Evolutionary conservation across 2,797 vertebrate species (phyloP).

Genomic region (Delichon dasypus): DNA sequence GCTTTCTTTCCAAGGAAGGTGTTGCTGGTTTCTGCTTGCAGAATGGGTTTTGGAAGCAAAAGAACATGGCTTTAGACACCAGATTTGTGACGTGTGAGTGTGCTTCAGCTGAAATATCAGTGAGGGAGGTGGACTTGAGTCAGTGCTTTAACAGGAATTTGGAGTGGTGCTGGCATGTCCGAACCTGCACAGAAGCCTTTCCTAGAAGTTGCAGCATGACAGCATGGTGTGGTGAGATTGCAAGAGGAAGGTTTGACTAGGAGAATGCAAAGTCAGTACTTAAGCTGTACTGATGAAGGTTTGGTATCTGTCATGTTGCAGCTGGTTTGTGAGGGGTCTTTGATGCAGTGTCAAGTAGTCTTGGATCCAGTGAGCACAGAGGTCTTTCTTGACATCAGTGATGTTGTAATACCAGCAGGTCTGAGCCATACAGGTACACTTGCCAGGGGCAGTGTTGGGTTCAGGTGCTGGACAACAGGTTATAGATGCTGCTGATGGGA

Average conservation of each 20-base stretch:
- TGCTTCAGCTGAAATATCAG: not conserved
- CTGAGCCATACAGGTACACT: not conserved
- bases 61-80: not conserved
- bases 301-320: accelerated
- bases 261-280: not conserved
- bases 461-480: not conserved
- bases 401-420: not conserved
- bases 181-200: not conserved
- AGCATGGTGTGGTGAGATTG: not conserved
- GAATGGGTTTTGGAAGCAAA: not conserved
- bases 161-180: not conserved
- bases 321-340: not conserved
- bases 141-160: not conserved
- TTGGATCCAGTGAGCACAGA: not conserved
- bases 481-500: not conserved
- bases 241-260: not conserved
- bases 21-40: not conserved
- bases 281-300: too few species aligned
- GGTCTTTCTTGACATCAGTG: not conserved
- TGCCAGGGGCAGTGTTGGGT: not conserved
- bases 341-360: not conserved
- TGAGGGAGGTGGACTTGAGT: not conserved
- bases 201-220: not conserved
- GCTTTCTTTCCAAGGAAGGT: not conserved
- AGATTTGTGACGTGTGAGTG: not conserved